Conservation (phyloP, 2,888 invertebrate genomes). For the Rhamphomyia laevipes region DNA sequence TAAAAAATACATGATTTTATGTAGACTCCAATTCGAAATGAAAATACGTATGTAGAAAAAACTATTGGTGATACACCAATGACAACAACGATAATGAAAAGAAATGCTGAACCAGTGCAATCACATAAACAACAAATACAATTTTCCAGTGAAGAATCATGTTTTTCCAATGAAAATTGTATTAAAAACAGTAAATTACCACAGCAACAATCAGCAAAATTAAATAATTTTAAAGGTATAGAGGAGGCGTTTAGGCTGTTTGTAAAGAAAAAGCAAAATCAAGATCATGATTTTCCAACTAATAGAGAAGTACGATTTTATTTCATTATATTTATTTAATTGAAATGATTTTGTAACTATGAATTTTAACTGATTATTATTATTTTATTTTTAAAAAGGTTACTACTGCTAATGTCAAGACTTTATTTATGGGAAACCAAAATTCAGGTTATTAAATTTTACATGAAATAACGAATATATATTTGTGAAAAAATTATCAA, state of each 20-base stretch:
- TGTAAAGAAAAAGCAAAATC: neutral
- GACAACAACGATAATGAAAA: neutral
- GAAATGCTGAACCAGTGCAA: neutral
- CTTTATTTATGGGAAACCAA: neutral
- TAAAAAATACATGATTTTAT: too few relatives aligned
- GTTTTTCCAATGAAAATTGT: too few relatives aligned
- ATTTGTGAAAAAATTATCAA: too few relatives aligned
- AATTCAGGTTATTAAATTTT: too few relatives aligned
- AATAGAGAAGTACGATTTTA: neutral
- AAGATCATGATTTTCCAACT: neutral
- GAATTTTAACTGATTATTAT: too few relatives aligned
- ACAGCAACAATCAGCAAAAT: neutral
- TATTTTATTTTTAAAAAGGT: neutral
- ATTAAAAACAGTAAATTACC: neutral
- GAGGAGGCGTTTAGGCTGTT: neutral
- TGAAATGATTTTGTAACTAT: too few relatives aligned
- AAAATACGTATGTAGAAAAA: slow-evolving; percentile 5
- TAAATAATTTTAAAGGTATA: neutral
- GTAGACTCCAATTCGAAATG: neutral
- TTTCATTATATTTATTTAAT: too few relatives aligned
- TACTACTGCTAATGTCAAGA: neutral
- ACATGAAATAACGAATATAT: too few relatives aligned
- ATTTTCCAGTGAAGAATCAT: neutral
- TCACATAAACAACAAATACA: neutral
- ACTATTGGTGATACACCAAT: slow-evolving; percentile 7